Evolutionary conservation across 2,888 invertebrate genomes (phyloP).

Genomic region (Metalampra italica): DNA sequence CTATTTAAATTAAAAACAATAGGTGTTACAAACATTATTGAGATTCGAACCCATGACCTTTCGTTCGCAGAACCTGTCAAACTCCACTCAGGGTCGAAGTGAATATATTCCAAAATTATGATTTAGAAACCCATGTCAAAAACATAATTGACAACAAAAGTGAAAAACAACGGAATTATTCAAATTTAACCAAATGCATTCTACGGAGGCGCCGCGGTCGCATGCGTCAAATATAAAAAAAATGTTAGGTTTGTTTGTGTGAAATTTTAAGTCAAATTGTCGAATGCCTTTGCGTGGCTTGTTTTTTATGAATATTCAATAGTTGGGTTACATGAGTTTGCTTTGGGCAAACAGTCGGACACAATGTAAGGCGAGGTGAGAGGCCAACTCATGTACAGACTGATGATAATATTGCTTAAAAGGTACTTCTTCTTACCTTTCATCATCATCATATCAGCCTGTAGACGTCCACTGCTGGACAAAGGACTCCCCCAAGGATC

Average conservation of each 20-base stretch:
- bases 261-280: conserved; percentile 73
- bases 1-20: not conserved
- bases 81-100: conserved; percentile 6
- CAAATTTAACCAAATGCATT: conserved; percentile 54
- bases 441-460: no score
- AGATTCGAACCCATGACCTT: conserved; percentile 18
- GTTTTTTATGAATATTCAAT: conserved; percentile 64
- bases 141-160: conserved; percentile 17
- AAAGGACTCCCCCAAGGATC: no score
- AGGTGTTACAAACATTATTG: not conserved
- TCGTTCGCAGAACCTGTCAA: conserved; percentile 6
- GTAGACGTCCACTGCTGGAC: no score
- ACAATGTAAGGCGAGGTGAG: conserved; percentile 28
- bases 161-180: conserved; percentile 35
- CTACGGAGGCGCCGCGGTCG: conserved; percentile 21
- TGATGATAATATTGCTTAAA: not conserved
- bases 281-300: conserved; percentile 46
- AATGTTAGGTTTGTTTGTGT: conserved; percentile 56
- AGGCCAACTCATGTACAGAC: conserved; percentile 21
- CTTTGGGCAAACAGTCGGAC: conserved; percentile 26
- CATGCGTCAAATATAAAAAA: conserved; percentile 40
- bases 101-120: conserved; percentile 13
- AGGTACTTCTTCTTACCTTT: no score
- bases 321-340: conserved; percentile 32
- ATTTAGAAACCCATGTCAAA: conserved; percentile 23